Evolutionary conservation across 2,797 vertebrate genomes (phyloP), one percentile per base, ranked within the genome.

Genomic region (Onychomys leucogaster): DNA sequence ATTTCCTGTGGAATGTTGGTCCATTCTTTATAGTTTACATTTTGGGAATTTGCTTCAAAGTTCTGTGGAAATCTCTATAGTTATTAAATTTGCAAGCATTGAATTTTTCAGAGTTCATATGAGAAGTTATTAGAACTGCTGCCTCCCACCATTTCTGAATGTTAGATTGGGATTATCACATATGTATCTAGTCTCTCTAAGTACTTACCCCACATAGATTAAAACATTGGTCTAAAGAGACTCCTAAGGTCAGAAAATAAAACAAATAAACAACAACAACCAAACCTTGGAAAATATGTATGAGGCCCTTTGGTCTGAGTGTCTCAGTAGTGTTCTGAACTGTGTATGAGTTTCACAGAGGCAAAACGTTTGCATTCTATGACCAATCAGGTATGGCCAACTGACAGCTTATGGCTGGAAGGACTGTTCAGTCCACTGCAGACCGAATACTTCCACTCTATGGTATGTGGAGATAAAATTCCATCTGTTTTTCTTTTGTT

Each of bases 11-110:
- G 75, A 61, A 41, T 91, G 37, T 25, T 69, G 13, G 49, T 41
- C 49, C 34, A 4, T 46, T 89, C 71, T 76, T 81, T 73, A 8
- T 29, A 16, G 76, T 89, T 65, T 67, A 21, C 11, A 57, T 85
- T 82, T 89, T 90, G 86, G 59, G 46, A 96, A 83, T 46, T 41
- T 52, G 17, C n/a, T 69, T 94, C 73, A 10, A 55, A 85, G 12
- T 75, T 86, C 17, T 61, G 77, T 92, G 57, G 75, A 81, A 69
- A 17, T 86, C 5, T 12, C 57, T 75, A 27, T 17, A 5, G 10
- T 65, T 52, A 34, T 88, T 63, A 41, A 27, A 63, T 69, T 32
- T n/a, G 12, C 32, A 84, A 69, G 32, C n/a, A 10, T 5, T 16
- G 10, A 25, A n/a, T 55, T 41, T 27, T 46, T 63, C 34, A 59